Evolutionary conservation across 2,113 vertebrate genomes (phyloP).

Genomic region (Malurus cyaneus): DNA sequence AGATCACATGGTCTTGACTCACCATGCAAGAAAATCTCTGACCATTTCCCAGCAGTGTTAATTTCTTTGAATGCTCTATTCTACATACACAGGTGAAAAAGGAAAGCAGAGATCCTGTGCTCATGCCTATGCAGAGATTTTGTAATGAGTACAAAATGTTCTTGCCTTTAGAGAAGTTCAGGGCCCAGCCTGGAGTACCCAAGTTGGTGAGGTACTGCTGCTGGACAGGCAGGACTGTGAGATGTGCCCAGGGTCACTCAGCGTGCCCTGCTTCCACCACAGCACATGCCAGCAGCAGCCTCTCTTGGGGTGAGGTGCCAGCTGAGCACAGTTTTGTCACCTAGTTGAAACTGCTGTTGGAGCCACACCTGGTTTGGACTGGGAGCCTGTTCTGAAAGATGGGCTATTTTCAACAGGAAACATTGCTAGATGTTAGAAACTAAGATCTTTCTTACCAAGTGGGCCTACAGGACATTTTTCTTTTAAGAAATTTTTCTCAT

Average conservation of each 20-base stretch:
- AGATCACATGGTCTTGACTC: neutral
- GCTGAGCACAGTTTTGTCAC: neutral
- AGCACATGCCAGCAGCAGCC: neutral
- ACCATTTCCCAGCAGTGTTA: neutral
- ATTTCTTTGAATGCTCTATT: neutral
- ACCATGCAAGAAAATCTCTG: neutral
- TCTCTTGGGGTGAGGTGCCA: neutral
- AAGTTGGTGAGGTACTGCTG: fast-evolving
- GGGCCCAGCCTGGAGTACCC: neutral
- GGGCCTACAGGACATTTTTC: neutral
- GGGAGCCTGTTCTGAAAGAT: neutral
- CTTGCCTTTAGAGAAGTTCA: neutral
- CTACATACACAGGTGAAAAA: neutral
- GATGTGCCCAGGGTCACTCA: neutral
- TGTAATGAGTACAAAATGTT: neutral
- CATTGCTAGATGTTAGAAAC: neutral
- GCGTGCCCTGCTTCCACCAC: neutral
- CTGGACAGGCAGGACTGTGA: neutral
- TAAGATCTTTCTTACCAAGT: neutral
- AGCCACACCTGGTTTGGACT: neutral
- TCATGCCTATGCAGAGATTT: neutral
- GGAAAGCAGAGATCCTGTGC: neutral
- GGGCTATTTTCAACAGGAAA: neutral
- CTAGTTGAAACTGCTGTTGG: neutral
- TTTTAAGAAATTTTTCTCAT: neutral